Percentiles rank a stretch among this genome's conserved stretches.
These are phyloP conservation scores for Sphaerophoria taeniata DNA, from an alignment of 2,888 invertebrate genomes.

Conservation along the genomic window DNA sequence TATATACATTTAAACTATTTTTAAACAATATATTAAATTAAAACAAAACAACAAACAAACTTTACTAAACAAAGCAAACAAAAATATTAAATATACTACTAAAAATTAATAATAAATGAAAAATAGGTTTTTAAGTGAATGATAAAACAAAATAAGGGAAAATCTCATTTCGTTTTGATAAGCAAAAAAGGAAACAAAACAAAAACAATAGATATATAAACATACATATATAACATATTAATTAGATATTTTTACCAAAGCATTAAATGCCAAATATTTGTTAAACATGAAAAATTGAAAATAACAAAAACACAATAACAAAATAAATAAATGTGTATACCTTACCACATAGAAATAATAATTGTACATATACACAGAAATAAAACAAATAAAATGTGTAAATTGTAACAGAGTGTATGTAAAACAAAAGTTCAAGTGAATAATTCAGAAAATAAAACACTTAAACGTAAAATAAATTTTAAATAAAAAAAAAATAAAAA, in stretches of 20 bases:
- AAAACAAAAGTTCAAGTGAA: constrained; percentile 47
- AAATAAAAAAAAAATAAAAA: constrained; percentile 43
- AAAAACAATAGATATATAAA: constrained; percentile 77
- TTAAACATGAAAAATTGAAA: constrained; percentile 75
- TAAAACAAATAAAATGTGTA: constrained; percentile 38
- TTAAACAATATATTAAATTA: constrained; percentile 51
- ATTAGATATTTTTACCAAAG: constrained; percentile 77
- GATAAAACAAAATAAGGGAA: constrained; percentile 67
- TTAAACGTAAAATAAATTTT: constrained; percentile 47
- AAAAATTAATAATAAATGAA: constrained; percentile 32
- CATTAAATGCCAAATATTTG: constrained; percentile 77
- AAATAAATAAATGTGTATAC: constrained; percentile 14
- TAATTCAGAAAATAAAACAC: constrained; percentile 49
- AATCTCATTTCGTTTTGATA: constrained; percentile 74
- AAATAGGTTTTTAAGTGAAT: constrained; percentile 68
- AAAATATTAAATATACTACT: constrained; percentile 16
- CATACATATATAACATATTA: constrained; percentile 59
- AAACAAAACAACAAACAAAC: constrained; percentile 48
- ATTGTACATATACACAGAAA: constrained; percentile 60
- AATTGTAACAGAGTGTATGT: constrained; percentile 59
- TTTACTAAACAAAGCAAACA: constrained; percentile 48
- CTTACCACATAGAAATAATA: constrained; percentile 6
- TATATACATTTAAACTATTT: constrained; percentile 72
- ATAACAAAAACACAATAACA: constrained; percentile 43
- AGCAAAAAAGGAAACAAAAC: constrained; percentile 33